These are phyloP conservation scores for Polietes domitor DNA, from an alignment of 2,888 invertebrate species.

Conservation along the genomic window DNA sequence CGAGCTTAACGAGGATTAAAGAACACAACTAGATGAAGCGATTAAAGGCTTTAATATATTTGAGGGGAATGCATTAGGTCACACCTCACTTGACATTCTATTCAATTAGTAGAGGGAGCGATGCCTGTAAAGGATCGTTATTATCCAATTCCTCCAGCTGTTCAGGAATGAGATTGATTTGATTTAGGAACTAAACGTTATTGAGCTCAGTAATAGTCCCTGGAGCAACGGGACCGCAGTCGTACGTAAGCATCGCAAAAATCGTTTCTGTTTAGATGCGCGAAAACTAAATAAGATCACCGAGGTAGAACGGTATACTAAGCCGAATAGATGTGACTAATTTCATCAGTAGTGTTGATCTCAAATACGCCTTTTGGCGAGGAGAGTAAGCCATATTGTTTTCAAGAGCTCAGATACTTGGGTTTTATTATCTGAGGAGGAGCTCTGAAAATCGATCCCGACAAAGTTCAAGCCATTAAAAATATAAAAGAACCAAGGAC, in stretches of 20 bases:
- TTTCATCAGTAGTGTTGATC: slow-evolving; percentile 68
- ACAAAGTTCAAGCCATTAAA: slow-evolving; percentile 35
- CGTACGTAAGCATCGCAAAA: slow-evolving; percentile 54
- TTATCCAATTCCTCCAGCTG: slow-evolving; percentile 42
- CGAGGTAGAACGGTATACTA: not conserved
- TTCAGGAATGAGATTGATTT: slow-evolving; percentile 28
- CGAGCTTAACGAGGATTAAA: not conserved
- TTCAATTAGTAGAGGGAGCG: slow-evolving; percentile 20
- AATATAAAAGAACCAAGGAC: slow-evolving; percentile 1
- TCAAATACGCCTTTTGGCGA: slow-evolving; percentile 51
- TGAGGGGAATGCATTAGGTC: not conserved
- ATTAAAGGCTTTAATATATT: not conserved
- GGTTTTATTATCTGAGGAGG: no score
- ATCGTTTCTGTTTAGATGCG: slow-evolving; percentile 32
- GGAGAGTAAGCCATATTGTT: slow-evolving; percentile 39
- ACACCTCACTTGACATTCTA: not conserved
- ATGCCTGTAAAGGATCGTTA: slow-evolving; percentile 56
- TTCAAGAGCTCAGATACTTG: slow-evolving; percentile 49
- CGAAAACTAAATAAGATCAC: slow-evolving; percentile 12
- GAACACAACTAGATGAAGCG: not conserved
- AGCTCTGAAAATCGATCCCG: slow-evolving; percentile 32
- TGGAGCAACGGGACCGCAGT: slow-evolving; percentile 70
- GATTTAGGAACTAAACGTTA: slow-evolving; percentile 27
- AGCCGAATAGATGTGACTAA: slow-evolving; percentile 21
- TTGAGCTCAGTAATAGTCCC: slow-evolving; percentile 44